phyloP scores from a whole-genome alignment of 2,113 vertebrate species.

The Myocastor coypus region DNA sequence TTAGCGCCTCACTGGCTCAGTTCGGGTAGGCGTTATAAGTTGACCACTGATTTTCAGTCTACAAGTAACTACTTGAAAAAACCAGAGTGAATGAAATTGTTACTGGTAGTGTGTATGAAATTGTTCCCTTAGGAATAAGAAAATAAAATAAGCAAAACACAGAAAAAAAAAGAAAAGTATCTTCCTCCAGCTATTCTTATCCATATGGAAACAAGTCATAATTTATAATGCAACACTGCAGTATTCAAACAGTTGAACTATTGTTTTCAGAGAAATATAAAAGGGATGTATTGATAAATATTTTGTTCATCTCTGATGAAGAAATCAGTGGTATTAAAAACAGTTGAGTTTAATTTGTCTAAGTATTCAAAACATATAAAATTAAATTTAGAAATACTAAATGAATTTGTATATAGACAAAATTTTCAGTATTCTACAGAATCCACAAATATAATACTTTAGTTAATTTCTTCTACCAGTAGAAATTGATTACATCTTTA shows the following conservation, averaged over 20 bases:
- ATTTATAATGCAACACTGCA: background rate
- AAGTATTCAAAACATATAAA: background rate
- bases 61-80: background rate
- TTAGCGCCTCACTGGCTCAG: no score
- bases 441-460: background rate
- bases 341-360: background rate
- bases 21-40: no score
- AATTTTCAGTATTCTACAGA: background rate
- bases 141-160: background rate
- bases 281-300: background rate
- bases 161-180: background rate
- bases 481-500: background rate
- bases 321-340: background rate
- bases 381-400: background rate
- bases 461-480: background rate
- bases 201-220: background rate
- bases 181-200: background rate
- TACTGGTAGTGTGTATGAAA: no score
- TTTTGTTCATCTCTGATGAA: background rate
- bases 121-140: background rate
- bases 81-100: background rate
- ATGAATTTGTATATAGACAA: background rate
- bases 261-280: background rate
- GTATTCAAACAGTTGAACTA: background rate
- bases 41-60: no score